Evolutionary conservation across 2,797 vertebrate genomes (phyloP).

Genomic region (Pelochelys cantorii): DNA sequence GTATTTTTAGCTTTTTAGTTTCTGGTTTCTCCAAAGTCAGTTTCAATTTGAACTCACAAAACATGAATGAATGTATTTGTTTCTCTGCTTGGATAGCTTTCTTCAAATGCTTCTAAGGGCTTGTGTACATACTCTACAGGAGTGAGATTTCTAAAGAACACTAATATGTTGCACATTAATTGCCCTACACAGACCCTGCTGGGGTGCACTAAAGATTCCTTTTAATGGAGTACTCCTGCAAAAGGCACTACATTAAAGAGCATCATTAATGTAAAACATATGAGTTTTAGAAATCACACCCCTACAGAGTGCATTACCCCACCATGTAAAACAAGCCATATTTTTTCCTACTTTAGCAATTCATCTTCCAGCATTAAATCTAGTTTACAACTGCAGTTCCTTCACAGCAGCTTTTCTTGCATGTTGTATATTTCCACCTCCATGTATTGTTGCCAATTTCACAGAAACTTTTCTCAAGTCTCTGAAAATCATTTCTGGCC

Average conservation of each 20-base stretch:
- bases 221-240: not conserved
- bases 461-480: conserved; percentile 30
- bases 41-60: not conserved
- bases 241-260: not conserved
- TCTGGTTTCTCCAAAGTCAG: conserved; percentile 16
- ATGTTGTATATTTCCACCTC: not conserved
- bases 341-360: not conserved
- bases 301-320: not conserved
- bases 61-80: not conserved
- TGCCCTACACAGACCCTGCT: not conserved
- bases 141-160: not conserved
- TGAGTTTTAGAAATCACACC: not conserved
- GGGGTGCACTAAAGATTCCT: not conserved
- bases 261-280: not conserved
- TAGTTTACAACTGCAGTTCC: conserved; percentile 41
- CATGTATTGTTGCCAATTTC: conserved; percentile 28
- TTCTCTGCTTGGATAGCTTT: conserved; percentile 18
- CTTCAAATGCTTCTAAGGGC: conserved; percentile 4
- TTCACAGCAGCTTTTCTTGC: conserved; percentile 14
- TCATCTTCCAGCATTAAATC: conserved; percentile 36
- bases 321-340: not conserved
- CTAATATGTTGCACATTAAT: not conserved
- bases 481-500: conserved; percentile 28
- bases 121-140: not conserved
- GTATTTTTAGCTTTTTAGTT: conserved; percentile 28